Evolutionary conservation across 92 coral and sea anemone genomes (phyloP), one percentile per base, ranked within the genome.

Genomic region (Anthopleura xanthogrammica): DNA sequence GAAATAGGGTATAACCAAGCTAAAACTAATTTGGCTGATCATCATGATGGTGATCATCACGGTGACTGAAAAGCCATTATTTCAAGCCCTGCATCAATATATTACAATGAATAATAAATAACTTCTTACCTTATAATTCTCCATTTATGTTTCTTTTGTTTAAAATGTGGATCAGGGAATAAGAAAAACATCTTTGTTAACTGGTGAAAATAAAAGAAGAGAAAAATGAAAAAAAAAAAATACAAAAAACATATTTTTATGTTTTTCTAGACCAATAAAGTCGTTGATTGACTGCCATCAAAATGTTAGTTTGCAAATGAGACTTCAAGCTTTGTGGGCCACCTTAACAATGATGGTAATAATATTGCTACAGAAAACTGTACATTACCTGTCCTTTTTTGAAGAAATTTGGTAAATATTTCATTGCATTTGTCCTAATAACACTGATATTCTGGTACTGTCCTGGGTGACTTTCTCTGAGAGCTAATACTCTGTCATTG

Each of bases 101-200:
- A 29, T 29, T 29, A 29, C 36, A 29, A 19, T 19, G 4, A 17
- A 1, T 68, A 29, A 29, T 68, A 9, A 4, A 68, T 16, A 43
- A 62, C 5, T 16, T 58, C 83, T 62, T 68, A 91, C 98, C 97
- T 95, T 50, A 96, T 92, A 52, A 96, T 96, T 86, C 99, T 90
- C 99, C 99, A 96, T 76, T 96, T 96, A 87, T 96, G 99, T 74
- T 96, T 96, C 89, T 93, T 96, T 84, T 96, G 96, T 82, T 96
- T 96, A 83, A 96, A 96, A 86, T 96, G 99, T 29, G 99, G 99
- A 83, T 96, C 99, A 87, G 99, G 99, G 82, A 94, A 96, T 20
- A 96, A 91, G 87, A 96, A 96, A 81, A 96, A 96, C 91, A 96
- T 89, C 85, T 96, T 96, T 79, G 87, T 92, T 40, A 96, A 83